phyloP scores from a whole-genome alignment of 1,140 invertebrate genomes.

The Philotrypesis tridentata region DNA sequence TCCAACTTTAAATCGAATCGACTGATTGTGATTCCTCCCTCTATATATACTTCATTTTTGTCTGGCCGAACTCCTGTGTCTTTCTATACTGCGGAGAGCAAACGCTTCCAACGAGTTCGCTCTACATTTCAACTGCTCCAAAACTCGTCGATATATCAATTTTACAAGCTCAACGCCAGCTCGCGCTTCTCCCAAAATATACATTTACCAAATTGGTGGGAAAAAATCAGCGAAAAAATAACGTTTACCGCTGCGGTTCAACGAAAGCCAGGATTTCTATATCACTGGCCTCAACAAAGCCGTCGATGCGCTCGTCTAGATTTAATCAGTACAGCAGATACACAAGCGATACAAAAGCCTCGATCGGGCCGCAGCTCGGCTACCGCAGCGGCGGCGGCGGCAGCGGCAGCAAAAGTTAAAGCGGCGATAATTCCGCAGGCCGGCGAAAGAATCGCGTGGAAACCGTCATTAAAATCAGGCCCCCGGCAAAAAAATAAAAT shows the following conservation, averaged over 20 bases:
- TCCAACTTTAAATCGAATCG: conserved; percentile 33
- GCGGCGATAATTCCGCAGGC: background rate
- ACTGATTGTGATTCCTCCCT: conserved; percentile 30
- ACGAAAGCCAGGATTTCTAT: too few species aligned
- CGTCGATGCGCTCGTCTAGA: background rate
- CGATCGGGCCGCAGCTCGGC: background rate
- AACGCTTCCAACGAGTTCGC: too few species aligned
- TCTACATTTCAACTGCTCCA: too few species aligned
- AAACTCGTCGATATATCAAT: too few species aligned
- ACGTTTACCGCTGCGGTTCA: too few species aligned
- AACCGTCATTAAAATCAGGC: background rate
- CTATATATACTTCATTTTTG: conserved; percentile 10
- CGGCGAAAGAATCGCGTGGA: background rate
- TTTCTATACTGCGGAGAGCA: too few species aligned
- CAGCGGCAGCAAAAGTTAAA: too few species aligned
- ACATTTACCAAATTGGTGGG: too few species aligned
- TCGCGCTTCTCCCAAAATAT: too few species aligned
- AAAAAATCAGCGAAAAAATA: too few species aligned
- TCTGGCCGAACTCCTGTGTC: background rate
- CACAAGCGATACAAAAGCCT: background rate
- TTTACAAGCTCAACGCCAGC: too few species aligned
- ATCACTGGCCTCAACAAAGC: background rate
- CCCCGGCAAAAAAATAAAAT: conserved; percentile 1
- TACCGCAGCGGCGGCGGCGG: too few species aligned
- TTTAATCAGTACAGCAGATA: background rate